A percentile compares a stretch with the other conserved stretches of the same genome.
Evolutionary conservation across 2,888 invertebrate genomes (phyloP).

Genomic region (Coleophora deauratella): DNA sequence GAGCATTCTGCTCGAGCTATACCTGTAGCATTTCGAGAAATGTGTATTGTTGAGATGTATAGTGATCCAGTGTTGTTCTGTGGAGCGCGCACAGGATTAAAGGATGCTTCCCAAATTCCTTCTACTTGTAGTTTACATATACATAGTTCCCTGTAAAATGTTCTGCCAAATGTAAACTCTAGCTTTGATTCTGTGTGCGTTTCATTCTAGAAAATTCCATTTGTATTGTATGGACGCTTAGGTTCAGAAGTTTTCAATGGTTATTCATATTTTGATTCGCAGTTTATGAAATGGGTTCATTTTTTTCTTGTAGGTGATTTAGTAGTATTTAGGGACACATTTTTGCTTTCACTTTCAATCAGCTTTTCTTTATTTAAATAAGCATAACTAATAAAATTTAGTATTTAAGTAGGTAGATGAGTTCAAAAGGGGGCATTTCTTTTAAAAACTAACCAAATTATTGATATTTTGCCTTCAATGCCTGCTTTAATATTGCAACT

Average conservation of each 20-base stretch:
- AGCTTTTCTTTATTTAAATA: too few species aligned
- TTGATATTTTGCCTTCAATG: too few species aligned
- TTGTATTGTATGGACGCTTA: slow-evolving; percentile 52
- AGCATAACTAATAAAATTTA: too few species aligned
- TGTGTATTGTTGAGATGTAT: slow-evolving; percentile 61
- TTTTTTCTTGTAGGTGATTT: too few species aligned
- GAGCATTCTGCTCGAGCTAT: slow-evolving; percentile 49
- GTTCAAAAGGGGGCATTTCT: too few species aligned
- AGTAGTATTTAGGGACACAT: too few species aligned
- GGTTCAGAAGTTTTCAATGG: slow-evolving; percentile 45
- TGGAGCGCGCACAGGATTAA: slow-evolving; percentile 38
- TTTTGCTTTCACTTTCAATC: too few species aligned
- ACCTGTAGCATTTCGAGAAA: slow-evolving; percentile 59
- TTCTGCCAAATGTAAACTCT: slow-evolving; percentile 12
- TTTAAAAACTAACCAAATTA: too few species aligned
- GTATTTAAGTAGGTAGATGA: too few species aligned
- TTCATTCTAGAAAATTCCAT: slow-evolving; percentile 53
- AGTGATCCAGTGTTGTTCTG: slow-evolving; percentile 41
- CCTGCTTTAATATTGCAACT: too few species aligned
- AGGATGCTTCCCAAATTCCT: not conserved
- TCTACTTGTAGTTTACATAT: slow-evolving; percentile 11
- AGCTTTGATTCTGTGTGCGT: slow-evolving; percentile 43
- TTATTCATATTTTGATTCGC: not conserved
- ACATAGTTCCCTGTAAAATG: not conserved
- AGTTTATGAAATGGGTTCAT: not conserved